A percentile compares a stretch with the other conserved stretches of the same genome.
Conservation (phyloP, 2,888 invertebrate genomes). For the Phortica magna region DNA sequence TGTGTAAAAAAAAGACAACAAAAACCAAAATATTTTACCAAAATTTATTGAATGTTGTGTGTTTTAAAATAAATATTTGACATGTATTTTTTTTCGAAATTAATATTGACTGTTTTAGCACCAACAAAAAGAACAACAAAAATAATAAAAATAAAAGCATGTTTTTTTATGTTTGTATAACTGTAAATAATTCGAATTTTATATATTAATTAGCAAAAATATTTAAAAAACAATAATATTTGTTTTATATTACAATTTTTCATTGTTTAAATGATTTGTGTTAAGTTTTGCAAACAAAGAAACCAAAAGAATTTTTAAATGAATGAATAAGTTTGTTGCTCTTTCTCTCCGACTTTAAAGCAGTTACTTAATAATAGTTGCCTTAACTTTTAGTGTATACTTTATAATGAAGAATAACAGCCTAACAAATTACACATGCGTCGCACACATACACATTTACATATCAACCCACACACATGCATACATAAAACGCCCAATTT, state of each 20-base stretch:
- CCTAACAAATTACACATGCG: conserved; percentile 47
- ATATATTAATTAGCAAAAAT: not conserved
- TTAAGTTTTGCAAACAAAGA: too few relatives aligned
- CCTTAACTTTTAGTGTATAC: conserved; percentile 29
- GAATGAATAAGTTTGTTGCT: not conserved
- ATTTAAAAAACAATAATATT: too few relatives aligned
- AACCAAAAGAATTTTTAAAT: conserved; percentile 10
- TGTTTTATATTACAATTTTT: too few relatives aligned
- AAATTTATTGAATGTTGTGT: conserved; percentile 42
- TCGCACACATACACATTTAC: conserved; percentile 39
- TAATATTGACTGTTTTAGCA: conserved; percentile 26
- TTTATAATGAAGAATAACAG: conserved; percentile 42
- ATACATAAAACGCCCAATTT: conserved; percentile 31
- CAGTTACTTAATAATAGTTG: conserved; percentile 30
- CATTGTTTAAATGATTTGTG: too few relatives aligned
- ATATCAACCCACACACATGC: conserved; percentile 42
- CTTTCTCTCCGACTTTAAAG: not conserved
- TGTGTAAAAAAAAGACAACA: conserved; percentile 1
- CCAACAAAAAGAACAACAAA: not conserved
- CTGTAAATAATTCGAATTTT: not conserved
- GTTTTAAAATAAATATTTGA: conserved; percentile 25
- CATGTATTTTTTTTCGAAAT: conserved; percentile 6
- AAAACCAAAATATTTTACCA: not conserved
- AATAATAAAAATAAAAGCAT: not conserved
- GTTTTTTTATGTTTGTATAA: not conserved